Base-by-base conservation (phyloP, 2,797 vertebrate genomes). In the Cygnus olor region DNA sequence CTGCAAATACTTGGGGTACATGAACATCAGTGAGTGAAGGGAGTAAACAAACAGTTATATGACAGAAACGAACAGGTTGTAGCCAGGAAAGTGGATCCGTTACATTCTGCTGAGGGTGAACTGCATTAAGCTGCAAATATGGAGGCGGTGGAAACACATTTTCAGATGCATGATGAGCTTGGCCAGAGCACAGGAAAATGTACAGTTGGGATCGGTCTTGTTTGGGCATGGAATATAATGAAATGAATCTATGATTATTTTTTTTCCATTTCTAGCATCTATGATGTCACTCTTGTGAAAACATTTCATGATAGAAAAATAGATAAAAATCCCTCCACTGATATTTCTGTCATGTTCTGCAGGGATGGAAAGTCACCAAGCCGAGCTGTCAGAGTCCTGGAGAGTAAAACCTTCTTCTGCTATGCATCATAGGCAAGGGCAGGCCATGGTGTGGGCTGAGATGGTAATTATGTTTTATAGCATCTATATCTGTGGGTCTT, bases 401-500 rank as follows among this genome's bases (percentile, higher is more conserved):
- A 47, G 45, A 87, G 68, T 34, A 73, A 93, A 73, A 61, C 9
- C 10, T 66, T 85, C 78, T 56, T 80, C 94, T 84, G 4, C 30
- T 80, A 7, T 27, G 40, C 47, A 42, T 49, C 38, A 49, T 49
- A 82, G 80, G 53, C 47, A 51, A 42, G 9, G 36, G 80, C 73
- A 78, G 47, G 53, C 74, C 44, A 14, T 73, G 74, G 70, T 28
- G 42, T 3, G 2, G 78, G 40, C 80, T 89, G 83, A 9, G 8
- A 27, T 28, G 8, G 78, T 77, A 77, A 82, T 88, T 88, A 77
- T 44, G 28, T 77, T 94, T 93, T 80, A 82, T 21, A 80, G 71
- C 71, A 71, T 38, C 68, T 69, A 28, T 86, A 74, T 94, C 80
- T 93, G 65, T 93, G 65, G 65, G 56, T 64, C 80, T 89, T 88